Percentiles rank a stretch among this genome's conserved stretches.
Evolutionary conservation across 2,888 invertebrate genomes (phyloP).

Genomic region (Incurvaria masculella): DNA sequence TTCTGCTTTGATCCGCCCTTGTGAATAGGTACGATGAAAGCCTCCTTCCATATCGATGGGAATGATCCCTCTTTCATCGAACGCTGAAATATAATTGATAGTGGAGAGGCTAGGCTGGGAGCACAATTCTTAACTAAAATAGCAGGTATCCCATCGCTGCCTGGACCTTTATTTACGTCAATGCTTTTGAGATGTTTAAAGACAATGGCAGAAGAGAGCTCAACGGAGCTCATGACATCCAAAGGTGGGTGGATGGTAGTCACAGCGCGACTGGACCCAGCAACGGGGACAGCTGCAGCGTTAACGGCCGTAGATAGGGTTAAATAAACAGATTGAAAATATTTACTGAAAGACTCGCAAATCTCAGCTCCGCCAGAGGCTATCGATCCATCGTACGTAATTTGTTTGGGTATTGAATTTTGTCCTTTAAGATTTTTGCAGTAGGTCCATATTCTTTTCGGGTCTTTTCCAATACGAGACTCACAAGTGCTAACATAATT

Average conservation of each 20-base stretch:
- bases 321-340: not conserved
- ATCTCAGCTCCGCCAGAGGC: not conserved
- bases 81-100: not conserved
- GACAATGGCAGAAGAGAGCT: not conserved
- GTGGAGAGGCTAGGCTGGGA: not conserved
- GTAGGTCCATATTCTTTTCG: not conserved
- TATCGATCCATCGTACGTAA: not conserved
- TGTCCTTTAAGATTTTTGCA: not conserved
- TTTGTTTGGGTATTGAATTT: not conserved
- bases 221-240: not conserved
- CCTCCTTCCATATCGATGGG: conserved; percentile 6
- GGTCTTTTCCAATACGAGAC: not conserved
- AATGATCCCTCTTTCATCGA: conserved; percentile 1
- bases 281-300: not conserved
- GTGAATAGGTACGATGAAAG: conserved; percentile 6
- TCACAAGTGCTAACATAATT: not conserved
- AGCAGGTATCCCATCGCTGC: not conserved
- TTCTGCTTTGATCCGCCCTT: conserved; percentile 2
- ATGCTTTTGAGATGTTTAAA: not conserved
- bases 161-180: not conserved
- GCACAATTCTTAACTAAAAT: not conserved
- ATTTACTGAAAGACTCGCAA: not conserved
- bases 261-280: too few species aligned
- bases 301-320: not conserved
- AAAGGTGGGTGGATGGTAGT: too few species aligned